These are phyloP conservation scores for Spisula subtruncata DNA, from an alignment of 2,888 invertebrate genomes.

Conservation along the genomic window DNA sequence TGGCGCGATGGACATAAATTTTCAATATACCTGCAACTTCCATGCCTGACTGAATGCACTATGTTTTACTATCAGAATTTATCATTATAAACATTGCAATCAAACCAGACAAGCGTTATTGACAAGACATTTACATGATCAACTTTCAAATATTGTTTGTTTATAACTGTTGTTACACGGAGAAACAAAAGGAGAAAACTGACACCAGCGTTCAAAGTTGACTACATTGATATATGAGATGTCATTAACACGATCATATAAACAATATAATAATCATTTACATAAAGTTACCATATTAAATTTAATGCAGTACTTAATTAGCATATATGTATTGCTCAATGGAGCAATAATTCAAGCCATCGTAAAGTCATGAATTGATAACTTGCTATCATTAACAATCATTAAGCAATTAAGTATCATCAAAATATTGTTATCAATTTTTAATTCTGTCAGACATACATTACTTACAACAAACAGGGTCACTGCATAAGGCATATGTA, in stretches of 20 bases:
- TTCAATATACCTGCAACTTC: too few species aligned
- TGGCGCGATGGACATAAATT: too few species aligned
- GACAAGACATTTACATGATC: background rate
- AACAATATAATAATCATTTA: conserved; percentile 2
- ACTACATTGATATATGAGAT: background rate
- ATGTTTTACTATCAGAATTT: background rate
- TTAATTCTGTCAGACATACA: too few species aligned
- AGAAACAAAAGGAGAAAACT: background rate
- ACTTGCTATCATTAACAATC: background rate
- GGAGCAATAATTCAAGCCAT: background rate
- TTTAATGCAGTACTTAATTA: background rate
- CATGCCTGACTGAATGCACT: background rate
- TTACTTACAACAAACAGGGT: too few species aligned
- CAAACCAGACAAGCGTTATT: background rate
- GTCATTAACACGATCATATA: background rate
- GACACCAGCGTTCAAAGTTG: background rate
- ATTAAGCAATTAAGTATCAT: background rate
- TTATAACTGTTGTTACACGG: background rate
- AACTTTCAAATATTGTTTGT: background rate
- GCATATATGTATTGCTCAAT: conserved; percentile 1
- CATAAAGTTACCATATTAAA: background rate
- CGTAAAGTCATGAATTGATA: background rate
- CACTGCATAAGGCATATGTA: too few species aligned
- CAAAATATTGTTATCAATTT: background rate
- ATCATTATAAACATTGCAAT: background rate